Percentiles rank a stretch among this genome's conserved stretches.
Conservation (phyloP, 1,140 invertebrate species). For the Oryctes rhinoceros region DNA sequence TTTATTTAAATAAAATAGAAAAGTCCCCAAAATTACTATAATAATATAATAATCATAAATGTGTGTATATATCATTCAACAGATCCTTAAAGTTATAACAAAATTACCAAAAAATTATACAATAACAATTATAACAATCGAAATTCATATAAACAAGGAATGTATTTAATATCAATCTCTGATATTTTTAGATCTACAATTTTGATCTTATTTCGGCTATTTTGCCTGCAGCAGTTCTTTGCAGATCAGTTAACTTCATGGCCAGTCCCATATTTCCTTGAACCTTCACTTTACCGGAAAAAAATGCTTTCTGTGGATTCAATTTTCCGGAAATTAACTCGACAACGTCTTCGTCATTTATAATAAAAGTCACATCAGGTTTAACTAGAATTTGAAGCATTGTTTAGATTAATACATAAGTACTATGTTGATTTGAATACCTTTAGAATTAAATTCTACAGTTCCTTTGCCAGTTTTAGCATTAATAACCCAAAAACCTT, state of each 20-base stretch:
- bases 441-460: constrained; percentile 78
- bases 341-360: constrained; percentile 85
- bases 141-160: background rate
- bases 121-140: background rate
- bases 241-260: constrained; percentile 91
- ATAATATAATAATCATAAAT: background rate
- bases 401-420: background rate
- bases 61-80: background rate
- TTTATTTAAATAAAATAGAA: background rate
- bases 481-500: constrained; percentile 90
- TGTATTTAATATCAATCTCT: background rate
- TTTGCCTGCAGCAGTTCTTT: constrained; percentile 74
- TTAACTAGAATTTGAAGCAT: constrained; percentile 68
- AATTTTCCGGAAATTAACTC: constrained; percentile 90
- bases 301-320: constrained; percentile 96
- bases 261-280: constrained; percentile 96
- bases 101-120: background rate
- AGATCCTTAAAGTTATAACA: no score
- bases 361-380: constrained; percentile 90
- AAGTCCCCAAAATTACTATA: background rate
- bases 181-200: constrained; percentile 65
- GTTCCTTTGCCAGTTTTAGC: constrained; percentile 87
- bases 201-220: constrained; percentile 79
- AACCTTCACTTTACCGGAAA: constrained; percentile 96
- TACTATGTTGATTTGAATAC: constrained; percentile 54